Evolutionary conservation across 2,888 invertebrate species (phyloP).

Genomic region (Polymixis lichenea): DNA sequence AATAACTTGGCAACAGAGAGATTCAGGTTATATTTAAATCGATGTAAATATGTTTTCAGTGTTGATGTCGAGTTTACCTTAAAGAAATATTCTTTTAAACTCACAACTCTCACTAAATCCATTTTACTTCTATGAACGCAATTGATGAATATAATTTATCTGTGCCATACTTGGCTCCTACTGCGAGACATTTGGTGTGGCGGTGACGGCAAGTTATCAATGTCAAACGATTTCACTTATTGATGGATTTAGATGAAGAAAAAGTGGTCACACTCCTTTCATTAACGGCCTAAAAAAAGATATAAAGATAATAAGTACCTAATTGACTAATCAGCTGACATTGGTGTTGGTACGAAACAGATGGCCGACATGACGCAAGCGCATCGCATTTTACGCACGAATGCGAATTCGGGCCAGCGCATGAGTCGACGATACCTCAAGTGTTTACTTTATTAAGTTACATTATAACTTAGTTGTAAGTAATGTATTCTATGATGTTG

Average conservation of each 20-base stretch:
- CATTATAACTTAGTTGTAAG: background rate
- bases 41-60: background rate
- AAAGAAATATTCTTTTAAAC: too few relatives aligned
- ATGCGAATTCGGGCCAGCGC: slow-evolving; percentile 67
- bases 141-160: background rate
- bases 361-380: slow-evolving; percentile 73
- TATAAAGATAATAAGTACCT: background rate
- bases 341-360: slow-evolving; percentile 58
- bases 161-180: background rate
- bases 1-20: background rate
- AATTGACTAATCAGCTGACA: slow-evolving; percentile 54
- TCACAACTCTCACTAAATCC: background rate
- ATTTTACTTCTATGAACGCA: slow-evolving; percentile 4
- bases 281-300: background rate
- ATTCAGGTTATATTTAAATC: background rate
- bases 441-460: slow-evolving; percentile 28
- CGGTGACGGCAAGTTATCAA: slow-evolving; percentile 30
- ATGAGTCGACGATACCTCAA: slow-evolving; percentile 36
- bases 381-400: slow-evolving; percentile 64
- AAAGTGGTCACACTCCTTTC: slow-evolving; percentile 1
- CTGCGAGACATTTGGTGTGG: slow-evolving; percentile 25
- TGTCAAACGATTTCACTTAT: slow-evolving; percentile 35
- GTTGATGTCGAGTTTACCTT: too few relatives aligned
- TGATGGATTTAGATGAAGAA: slow-evolving; percentile 28
- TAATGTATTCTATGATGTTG: background rate